Evolutionary conservation across 2,888 invertebrate species (phyloP), one percentile per base, ranked within the genome.

Genomic region (Arenicola marina): DNA sequence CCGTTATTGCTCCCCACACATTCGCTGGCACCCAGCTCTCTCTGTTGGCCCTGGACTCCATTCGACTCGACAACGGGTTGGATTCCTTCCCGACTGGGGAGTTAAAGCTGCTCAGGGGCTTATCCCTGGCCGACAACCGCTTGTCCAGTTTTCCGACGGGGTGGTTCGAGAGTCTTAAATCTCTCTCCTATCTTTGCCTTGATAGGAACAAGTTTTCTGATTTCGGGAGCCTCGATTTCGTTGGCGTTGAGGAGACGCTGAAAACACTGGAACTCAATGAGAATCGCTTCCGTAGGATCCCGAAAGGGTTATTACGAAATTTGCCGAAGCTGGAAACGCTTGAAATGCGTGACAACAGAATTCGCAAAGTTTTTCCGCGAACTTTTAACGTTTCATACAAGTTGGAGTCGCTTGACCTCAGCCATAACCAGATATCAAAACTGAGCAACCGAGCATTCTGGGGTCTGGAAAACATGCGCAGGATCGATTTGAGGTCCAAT

Each of bases 21-120:
- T 61, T 70, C 44, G 29, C 26, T 0, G 70, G 67, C 26, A 67
- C 70, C 1, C 51, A 70, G 11, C 45, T 70, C 24, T 56, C 24
- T 24, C 59, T 70, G 3, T 55, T 70, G 44, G 43, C 45, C 28
- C 51, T 70, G 21, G 59, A 67, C 31, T 31, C 31, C 18, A 48
- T 70, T 4, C 32, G 44, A 4, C 43, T 70, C 32, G 31, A 26
- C 18, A 26, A 58, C 31, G 66, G 70, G n/a, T 54, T 70, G 34
- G 45, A 51, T 2, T 51, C 53, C 24, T 51, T 70, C 18, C 62
- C 70, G 4, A 62, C 63, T 2, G 38, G 53, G 18, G 56, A 66
- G 21, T 46, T 66, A 15, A 44, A 55, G 11, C 51, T 59, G 4
- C 51, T 70, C n/a, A 62, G 61, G 32, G 62, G 63, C 15, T 33